phyloP scores from a whole-genome alignment of 1,140 invertebrate genomes.

The Sarcophaga bullata region DNA sequence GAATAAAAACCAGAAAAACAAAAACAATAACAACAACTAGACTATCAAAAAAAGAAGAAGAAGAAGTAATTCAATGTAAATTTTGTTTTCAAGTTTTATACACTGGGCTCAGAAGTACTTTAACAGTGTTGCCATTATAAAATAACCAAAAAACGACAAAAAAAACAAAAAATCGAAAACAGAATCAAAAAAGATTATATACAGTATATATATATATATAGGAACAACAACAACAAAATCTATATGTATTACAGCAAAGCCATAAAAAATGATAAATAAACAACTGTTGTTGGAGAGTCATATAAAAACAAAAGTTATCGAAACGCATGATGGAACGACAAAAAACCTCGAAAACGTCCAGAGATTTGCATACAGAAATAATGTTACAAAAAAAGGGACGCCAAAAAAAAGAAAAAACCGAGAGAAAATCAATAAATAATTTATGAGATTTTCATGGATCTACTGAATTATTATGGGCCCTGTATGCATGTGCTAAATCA shows the following conservation, averaged over 20 bases:
- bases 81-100: conserved; percentile 14
- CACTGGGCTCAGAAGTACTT: conserved; percentile 9
- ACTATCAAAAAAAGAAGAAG: neutral
- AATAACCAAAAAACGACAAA: conserved; percentile 18
- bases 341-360: neutral
- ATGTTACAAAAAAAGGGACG: too few species aligned
- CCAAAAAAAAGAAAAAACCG: too few species aligned
- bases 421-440: neutral
- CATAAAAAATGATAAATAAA: conserved; percentile 41
- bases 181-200: too few species aligned
- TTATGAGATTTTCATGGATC: conserved; percentile 32
- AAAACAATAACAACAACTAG: neutral
- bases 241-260: conserved; percentile 1
- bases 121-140: conserved; percentile 12
- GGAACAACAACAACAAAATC: neutral
- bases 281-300: conserved; percentile 29
- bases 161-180: too few species aligned
- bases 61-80: conserved; percentile 18
- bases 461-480: conserved; percentile 21
- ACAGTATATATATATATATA: too few species aligned
- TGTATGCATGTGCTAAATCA: neutral
- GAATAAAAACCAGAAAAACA: neutral
- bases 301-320: neutral
- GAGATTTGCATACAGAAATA: too few species aligned
- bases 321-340: neutral